phyloP scores from a whole-genome alignment of 2,113 vertebrate species.

The Clarias magur region DNA sequence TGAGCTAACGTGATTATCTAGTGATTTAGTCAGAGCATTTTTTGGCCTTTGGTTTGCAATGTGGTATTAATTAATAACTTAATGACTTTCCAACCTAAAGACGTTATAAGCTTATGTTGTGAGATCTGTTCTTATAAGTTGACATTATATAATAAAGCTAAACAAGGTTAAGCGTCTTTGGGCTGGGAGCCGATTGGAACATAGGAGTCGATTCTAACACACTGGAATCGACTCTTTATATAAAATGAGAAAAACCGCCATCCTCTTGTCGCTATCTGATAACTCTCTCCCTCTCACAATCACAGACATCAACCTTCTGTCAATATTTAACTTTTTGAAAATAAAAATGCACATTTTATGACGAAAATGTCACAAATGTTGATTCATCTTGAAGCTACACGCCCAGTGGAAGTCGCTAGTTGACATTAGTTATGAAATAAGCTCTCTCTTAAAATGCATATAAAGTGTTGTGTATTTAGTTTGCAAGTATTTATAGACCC shows the following conservation, averaged over 20 bases:
- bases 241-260: neutral
- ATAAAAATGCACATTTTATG: neutral
- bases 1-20: neutral
- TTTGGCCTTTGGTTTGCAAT: constrained; percentile 10
- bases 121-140: neutral
- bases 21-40: neutral
- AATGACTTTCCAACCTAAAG: neutral
- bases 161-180: neutral
- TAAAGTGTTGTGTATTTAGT: neutral
- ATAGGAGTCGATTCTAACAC: neutral
- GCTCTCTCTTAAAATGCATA: neutral
- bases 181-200: neutral
- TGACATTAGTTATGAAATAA: neutral
- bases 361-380: neutral
- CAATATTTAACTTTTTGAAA: neutral
- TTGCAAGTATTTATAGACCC: too few relatives aligned
- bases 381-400: neutral
- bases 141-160: neutral
- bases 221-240: neutral
- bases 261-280: neutral
- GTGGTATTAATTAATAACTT: neutral
- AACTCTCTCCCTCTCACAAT: neutral
- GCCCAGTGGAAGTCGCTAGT: neutral
- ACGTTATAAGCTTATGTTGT: neutral
- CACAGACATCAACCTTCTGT: neutral